Conservation (phyloP, 2,797 vertebrate genomes). For the Oryzias dopingdopingensis region DNA sequence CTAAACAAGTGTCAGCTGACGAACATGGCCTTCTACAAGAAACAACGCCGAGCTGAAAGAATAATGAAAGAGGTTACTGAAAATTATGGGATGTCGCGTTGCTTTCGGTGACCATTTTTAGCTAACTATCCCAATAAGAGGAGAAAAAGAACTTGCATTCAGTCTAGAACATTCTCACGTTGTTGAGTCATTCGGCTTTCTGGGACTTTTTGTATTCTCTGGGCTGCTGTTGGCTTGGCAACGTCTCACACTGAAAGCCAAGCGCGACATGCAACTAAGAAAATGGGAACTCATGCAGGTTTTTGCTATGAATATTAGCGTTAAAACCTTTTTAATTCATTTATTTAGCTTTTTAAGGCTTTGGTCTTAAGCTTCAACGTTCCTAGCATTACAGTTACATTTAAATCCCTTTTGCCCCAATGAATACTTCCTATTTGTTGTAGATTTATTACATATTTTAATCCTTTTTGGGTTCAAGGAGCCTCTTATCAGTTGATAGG, state of each 20-base stretch:
- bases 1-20: conserved; percentile 71
- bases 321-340: no score
- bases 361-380: no score
- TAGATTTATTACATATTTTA: no score
- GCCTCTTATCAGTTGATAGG: no score
- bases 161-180: conserved; percentile 70
- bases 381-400: no score
- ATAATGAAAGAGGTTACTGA: neutral
- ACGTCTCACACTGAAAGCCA: conserved; percentile 23
- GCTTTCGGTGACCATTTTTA: conserved; percentile 5
- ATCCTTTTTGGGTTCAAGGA: no score
- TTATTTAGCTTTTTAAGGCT: no score
- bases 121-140: neutral
- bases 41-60: neutral
- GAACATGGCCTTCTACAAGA: conserved; percentile 3
- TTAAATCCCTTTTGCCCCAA: no score
- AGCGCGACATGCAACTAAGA: conserved; percentile 2
- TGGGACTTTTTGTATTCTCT: conserved; percentile 49
- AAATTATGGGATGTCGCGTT: neutral
- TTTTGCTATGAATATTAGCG: neutral
- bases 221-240: conserved; percentile 44
- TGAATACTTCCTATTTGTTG: no score
- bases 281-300: no score
- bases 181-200: conserved; percentile 66
- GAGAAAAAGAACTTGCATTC: conserved; percentile 23